phyloP scores from a whole-genome alignment of 2,797 vertebrate species.

The Tokudaia tokunoshimensis region DNA sequence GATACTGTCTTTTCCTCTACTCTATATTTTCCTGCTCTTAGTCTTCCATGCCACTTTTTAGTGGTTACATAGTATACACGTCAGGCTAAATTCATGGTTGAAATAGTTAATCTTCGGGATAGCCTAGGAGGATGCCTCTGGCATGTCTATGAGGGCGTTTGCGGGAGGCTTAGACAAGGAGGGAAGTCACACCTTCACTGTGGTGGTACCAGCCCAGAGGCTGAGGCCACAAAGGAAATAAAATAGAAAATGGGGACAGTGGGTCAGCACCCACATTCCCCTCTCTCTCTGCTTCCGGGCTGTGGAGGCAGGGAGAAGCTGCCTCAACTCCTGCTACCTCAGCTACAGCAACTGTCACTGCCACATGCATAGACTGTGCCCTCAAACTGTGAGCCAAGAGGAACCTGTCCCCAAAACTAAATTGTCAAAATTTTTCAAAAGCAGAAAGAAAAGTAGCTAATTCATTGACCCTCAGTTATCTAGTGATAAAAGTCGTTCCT shows the following conservation, averaged over 20 bases:
- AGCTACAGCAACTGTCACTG: background rate
- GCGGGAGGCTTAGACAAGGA: background rate
- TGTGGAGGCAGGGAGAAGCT: background rate
- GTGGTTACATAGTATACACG: background rate
- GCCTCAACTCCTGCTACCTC: background rate
- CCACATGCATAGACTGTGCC: background rate
- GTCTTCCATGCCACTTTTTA: slow-evolving; percentile 18
- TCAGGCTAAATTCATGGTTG: background rate
- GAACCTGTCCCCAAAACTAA: background rate
- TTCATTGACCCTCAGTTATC: background rate
- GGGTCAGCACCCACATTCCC: rapidly evolving
- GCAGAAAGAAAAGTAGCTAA: background rate
- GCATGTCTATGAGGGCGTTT: background rate
- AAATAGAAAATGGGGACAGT: background rate
- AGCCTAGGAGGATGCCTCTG: background rate
- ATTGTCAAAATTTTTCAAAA: background rate
- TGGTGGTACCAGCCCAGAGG: background rate
- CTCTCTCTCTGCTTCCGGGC: background rate
- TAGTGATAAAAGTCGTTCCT: background rate
- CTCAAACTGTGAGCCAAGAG: background rate
- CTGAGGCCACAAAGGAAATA: background rate
- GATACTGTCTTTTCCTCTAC: background rate
- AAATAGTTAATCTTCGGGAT: background rate
- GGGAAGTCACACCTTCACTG: background rate
- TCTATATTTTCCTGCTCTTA: background rate